A percentile compares a stretch with the other conserved stretches of the same genome.
Conservation (phyloP, 2,797 vertebrate species). For the Poeciliopsis paucimaculata region DNA sequence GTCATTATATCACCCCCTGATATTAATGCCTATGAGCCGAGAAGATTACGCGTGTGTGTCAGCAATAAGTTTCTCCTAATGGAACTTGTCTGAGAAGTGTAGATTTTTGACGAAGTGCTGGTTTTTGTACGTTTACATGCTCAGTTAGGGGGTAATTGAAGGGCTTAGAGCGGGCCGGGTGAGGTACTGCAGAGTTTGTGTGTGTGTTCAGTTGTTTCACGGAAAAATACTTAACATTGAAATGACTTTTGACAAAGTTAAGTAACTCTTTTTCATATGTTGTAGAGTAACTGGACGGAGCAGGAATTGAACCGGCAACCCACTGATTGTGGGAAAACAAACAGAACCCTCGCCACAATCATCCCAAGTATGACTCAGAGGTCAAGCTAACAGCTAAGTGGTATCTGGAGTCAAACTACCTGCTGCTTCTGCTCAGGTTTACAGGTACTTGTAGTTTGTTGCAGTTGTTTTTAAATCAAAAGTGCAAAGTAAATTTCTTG, state of each 20-base stretch:
- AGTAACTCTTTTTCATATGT: too few species aligned
- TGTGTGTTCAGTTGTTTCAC: not conserved
- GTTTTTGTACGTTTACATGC: constrained; percentile 21
- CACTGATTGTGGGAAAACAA: too few species aligned
- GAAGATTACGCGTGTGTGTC: constrained; percentile 54
- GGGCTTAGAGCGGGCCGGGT: not conserved
- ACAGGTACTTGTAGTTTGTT: not conserved
- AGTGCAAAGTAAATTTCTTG: not conserved
- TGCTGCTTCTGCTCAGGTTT: not conserved
- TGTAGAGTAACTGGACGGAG: not conserved
- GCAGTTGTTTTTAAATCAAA: not conserved
- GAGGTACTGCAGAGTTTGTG: not conserved
- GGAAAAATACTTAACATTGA: not conserved
- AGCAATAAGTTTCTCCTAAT: constrained; percentile 37
- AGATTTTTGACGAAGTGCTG: constrained; percentile 15
- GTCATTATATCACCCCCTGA: constrained; percentile 66
- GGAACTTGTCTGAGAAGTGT: constrained; percentile 23
- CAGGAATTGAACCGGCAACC: too few species aligned
- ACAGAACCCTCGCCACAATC: too few species aligned
- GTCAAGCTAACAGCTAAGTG: not conserved
- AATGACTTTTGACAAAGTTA: not conserved
- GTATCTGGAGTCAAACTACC: not conserved
- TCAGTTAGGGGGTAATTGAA: not conserved
- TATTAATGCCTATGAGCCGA: constrained; percentile 64
- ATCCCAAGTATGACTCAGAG: not conserved